Percentiles rank a stretch among this genome's conserved stretches.
phyloP scores from a whole-genome alignment of 2,797 vertebrate genomes.

The Lophius americanus region DNA sequence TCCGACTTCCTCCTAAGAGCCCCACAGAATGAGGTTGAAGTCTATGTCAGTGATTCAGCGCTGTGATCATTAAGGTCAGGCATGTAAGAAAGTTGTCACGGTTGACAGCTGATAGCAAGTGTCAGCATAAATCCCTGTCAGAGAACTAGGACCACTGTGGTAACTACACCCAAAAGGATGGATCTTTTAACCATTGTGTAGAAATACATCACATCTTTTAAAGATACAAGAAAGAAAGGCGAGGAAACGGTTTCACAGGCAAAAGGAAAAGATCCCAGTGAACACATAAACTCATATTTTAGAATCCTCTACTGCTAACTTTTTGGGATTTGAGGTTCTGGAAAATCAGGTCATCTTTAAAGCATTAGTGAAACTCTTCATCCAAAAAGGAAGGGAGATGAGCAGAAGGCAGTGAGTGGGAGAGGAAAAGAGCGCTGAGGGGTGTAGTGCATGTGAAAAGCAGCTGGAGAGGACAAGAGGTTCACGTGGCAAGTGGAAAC shows the following conservation, averaged over 20 bases:
- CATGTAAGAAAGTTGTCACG: conserved; percentile 34
- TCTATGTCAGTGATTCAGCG: conserved; percentile 18
- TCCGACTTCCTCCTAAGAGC: conserved; percentile 16
- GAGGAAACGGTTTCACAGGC: neutral
- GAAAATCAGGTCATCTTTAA: conserved; percentile 29
- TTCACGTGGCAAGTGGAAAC: conserved; percentile 87
- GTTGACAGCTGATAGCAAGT: conserved; percentile 16
- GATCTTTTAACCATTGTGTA: conserved; percentile 10
- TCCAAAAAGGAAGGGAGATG: conserved; percentile 42
- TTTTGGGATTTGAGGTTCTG: conserved; percentile 4
- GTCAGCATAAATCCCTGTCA: conserved; percentile 46
- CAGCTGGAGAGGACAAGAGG: conserved; percentile 86
- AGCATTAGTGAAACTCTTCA: conserved; percentile 33
- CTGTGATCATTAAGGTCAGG: conserved; percentile 10
- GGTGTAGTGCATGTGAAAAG: conserved; percentile 83
- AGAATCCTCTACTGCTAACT: conserved; percentile 12
- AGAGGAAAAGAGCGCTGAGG: conserved; percentile 60
- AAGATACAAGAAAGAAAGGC: neutral
- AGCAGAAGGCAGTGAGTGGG: conserved; percentile 38
- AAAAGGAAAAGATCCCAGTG: conserved; percentile 8
- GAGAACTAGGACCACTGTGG: conserved; percentile 23
- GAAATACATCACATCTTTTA: conserved; percentile 13
- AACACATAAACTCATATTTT: conserved; percentile 9
- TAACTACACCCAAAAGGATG: conserved; percentile 32
- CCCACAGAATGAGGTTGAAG: conserved; percentile 8